Percentiles rank a stretch among this genome's conserved stretches.
These are phyloP conservation scores for Passer domesticus DNA, from an alignment of 2,113 vertebrate species.

Conservation along the genomic window DNA sequence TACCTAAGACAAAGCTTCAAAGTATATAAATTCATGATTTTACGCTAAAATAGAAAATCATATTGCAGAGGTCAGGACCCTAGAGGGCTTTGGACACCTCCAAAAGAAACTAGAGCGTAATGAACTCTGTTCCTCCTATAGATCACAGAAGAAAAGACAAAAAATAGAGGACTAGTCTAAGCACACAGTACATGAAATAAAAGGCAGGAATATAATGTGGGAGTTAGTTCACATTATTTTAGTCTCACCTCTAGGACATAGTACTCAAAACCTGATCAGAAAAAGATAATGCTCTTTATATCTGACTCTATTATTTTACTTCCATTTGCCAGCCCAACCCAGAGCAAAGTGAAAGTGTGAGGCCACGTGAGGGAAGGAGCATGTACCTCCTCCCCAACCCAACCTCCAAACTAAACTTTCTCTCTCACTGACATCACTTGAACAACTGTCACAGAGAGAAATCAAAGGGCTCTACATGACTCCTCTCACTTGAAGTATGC, in stretches of 20 bases:
- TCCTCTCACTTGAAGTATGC: conserved; percentile 38
- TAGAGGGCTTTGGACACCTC: background rate
- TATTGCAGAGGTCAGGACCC: background rate
- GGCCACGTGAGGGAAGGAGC: background rate
- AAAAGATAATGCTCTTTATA: background rate
- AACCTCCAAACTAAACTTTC: background rate
- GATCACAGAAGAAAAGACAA: background rate
- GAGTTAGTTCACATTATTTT: background rate
- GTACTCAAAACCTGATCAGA: background rate
- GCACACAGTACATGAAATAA: background rate
- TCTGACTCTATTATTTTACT: background rate
- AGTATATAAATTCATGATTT: background rate
- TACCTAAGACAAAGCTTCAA: background rate
- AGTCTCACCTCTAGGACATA: background rate
- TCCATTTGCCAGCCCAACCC: background rate
- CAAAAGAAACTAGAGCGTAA: background rate
- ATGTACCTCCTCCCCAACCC: background rate
- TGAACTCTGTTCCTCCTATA: background rate
- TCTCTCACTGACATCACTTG: background rate
- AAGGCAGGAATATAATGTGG: background rate
- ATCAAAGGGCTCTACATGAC: conserved; percentile 28
- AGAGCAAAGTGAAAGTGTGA: background rate
- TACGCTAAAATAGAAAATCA: background rate
- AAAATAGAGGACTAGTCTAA: background rate
- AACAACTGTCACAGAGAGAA: conserved; percentile 39